These are phyloP conservation scores for Thera obeliscata DNA, from an alignment of 2,888 invertebrate species.

Conservation along the genomic window DNA sequence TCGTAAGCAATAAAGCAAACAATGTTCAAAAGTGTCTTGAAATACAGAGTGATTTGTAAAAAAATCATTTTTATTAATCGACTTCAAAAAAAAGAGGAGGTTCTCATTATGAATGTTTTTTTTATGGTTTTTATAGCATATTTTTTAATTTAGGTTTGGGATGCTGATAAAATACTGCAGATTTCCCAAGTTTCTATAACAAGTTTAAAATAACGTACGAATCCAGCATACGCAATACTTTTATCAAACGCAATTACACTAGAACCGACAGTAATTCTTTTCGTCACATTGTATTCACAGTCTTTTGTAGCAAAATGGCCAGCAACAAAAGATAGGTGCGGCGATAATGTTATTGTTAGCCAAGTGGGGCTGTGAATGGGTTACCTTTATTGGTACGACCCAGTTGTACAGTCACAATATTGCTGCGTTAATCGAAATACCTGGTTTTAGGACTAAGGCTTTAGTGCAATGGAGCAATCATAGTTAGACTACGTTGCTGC, in stretches of 20 bases:
- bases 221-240: conserved; percentile 32
- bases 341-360: conserved; percentile 55
- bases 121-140: too few species aligned
- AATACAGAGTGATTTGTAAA: too few species aligned
- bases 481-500: too few species aligned
- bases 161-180: too few species aligned
- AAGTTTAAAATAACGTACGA: conserved; percentile 33
- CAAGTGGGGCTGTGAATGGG: conserved; percentile 45
- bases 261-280: conserved; percentile 64
- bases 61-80: too few species aligned
- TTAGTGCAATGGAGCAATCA: too few species aligned
- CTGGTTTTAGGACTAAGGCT: not conserved
- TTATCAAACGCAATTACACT: conserved; percentile 50
- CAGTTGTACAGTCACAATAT: conserved; percentile 6
- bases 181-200: not conserved
- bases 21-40: too few species aligned
- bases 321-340: conserved; percentile 61
- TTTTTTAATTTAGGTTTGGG: not conserved
- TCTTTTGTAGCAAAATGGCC: conserved; percentile 64
- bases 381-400: conserved; percentile 22
- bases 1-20: too few species aligned
- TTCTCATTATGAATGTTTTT: too few species aligned
- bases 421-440: conserved; percentile 3
- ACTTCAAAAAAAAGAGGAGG: too few species aligned
- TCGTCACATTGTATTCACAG: conserved; percentile 51